Percentiles rank a stretch among this genome's conserved stretches.
Conservation (phyloP, 2,797 vertebrate genomes). For the Adrianichthys oophorus region DNA sequence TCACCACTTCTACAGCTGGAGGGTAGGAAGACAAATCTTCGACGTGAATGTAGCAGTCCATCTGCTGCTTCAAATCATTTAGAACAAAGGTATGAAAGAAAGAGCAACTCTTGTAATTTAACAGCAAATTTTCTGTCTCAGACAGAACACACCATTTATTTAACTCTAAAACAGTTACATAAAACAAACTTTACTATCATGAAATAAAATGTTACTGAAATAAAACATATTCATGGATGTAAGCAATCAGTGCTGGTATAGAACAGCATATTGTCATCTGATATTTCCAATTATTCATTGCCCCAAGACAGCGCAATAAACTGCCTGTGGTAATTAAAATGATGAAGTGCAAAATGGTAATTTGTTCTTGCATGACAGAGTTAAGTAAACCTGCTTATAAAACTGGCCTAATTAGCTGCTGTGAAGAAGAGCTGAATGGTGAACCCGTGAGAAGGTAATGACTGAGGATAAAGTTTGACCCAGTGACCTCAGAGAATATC, state of each 20-base stretch:
- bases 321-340: constrained; percentile 77
- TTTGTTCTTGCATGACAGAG: constrained; percentile 71
- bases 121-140: too few relatives aligned
- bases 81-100: too few relatives aligned
- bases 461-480: too few relatives aligned
- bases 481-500: too few relatives aligned
- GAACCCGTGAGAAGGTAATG: constrained; percentile 49
- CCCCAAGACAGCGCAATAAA: constrained; percentile 72
- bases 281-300: constrained; percentile 73
- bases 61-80: too few relatives aligned
- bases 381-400: constrained; percentile 76
- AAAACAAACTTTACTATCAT: too few relatives aligned
- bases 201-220: constrained; percentile 14
- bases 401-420: constrained; percentile 74
- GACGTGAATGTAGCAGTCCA: too few relatives aligned
- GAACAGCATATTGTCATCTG: constrained; percentile 58
- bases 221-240: constrained; percentile 10
- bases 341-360: constrained; percentile 78
- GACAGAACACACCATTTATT: too few relatives aligned
- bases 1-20: too few relatives aligned
- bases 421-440: constrained; percentile 54
- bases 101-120: too few relatives aligned
- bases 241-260: constrained; percentile 36
- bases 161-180: too few relatives aligned
- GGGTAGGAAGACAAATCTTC: too few relatives aligned